Base-by-base conservation (phyloP, 1,140 invertebrate genomes). In the Nixonia krombeini region DNA sequence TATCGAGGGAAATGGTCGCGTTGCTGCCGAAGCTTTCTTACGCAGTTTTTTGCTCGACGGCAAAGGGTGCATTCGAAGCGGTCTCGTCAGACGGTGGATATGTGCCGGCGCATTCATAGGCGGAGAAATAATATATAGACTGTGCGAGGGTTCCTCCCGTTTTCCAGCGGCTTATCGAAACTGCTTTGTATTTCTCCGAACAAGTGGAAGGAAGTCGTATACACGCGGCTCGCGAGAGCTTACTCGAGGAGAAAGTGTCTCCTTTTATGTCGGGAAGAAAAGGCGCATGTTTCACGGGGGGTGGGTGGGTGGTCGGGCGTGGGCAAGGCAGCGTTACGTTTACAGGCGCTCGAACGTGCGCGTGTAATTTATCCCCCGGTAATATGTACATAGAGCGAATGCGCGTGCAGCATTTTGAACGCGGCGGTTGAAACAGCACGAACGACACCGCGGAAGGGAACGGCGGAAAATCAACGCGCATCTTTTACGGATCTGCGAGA, bases 131-230 rank as follows among this genome's bases (percentile, higher is more conserved):
- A 57, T 18, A 16, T 65, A 69, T 69, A 47, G 65, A 63, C 33
- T 44, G 41, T 16, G 21, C n/a, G 16, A 16, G 37, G 3, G 16
- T 47, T 18, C 28, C 37, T 61, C 46, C 50, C 56, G 65, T 69
- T 62, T 69, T 31, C 28, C 40, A 18, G 58, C 42, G 45, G 59
- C 66, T 64, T 70, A 70, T 70, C 59, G 59, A 64, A 61, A 64
- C 38, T 59, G 37, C 55, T 58, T 70, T 64, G 50, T 64, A 64
- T 56, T 70, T 69, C 38, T 31, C 41, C 51, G 53, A 63, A 58
- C 40, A 62, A 63, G 51, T 50, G 44, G 21, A 50, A 69, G n/a
- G 65, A 69, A 63, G 35, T 64, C 49, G 44, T 63, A 53, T 59
- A 52, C 66, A 64, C 55, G 49, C 55, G 45, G 47, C 49, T 53